Conservation (phyloP, 2,888 invertebrate species). For the Perizoma flavofasciatum region DNA sequence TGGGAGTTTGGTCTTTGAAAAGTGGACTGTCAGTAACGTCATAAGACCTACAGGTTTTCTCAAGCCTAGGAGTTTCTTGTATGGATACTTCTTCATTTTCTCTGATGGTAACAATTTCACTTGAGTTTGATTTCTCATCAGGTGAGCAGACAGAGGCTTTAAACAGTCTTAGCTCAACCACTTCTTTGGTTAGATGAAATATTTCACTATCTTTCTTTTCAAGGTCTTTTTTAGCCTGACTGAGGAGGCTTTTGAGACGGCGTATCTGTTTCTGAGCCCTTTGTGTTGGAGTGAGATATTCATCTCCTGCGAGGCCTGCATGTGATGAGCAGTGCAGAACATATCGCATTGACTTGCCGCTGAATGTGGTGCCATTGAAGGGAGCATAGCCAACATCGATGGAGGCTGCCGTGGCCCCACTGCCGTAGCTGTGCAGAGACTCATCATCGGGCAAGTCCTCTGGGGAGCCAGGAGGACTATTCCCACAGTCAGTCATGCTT, state of each 20-base stretch:
- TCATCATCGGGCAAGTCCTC: constrained; percentile 89
- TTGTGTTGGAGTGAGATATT: constrained; percentile 95
- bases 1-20: constrained; percentile 75
- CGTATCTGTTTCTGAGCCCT: constrained; percentile 92
- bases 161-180: constrained; percentile 91
- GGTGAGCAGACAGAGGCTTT: constrained; percentile 92
- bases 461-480: constrained; percentile 85
- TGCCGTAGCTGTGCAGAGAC: constrained; percentile 91
- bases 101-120: constrained; percentile 89
- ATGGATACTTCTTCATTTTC: constrained; percentile 84
- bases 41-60: constrained; percentile 71
- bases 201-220: constrained; percentile 93
- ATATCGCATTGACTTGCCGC: constrained; percentile 89
- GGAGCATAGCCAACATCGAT: constrained; percentile 93
- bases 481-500: constrained; percentile 77
- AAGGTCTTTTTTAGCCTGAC: constrained; percentile 89
- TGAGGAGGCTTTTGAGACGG: constrained; percentile 88
- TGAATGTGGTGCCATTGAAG: constrained; percentile 88
- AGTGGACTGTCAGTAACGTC: constrained; percentile 78
- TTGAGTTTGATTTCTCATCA: constrained; percentile 91
- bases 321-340: constrained; percentile 94
- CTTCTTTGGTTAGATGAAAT: constrained; percentile 89
- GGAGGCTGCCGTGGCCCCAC: constrained; percentile 90
- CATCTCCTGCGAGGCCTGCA: constrained; percentile 89
- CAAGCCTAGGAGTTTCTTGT: constrained; percentile 63